phyloP scores from a whole-genome alignment of 1,140 invertebrate species.

The Scylla paramamosain region DNA sequence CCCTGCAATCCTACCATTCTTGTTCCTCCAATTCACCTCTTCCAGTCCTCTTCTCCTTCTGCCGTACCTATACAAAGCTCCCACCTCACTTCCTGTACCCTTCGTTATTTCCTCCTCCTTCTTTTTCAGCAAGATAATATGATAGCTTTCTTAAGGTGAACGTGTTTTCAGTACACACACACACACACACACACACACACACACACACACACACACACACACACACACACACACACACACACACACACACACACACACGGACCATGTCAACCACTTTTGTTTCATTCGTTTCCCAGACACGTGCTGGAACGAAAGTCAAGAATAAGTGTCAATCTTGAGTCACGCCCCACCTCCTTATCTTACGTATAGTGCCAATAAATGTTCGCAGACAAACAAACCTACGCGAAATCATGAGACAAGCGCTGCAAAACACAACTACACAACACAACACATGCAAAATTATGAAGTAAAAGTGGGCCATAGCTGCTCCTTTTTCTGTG shows the following conservation, averaged over 20 bases:
- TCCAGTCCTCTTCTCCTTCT: not conserved
- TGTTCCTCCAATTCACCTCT: not conserved
- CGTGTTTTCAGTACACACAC: not conserved
- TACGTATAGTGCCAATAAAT: not conserved
- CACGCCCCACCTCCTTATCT: not conserved
- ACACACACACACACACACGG: not conserved
- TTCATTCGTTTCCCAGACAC: not conserved
- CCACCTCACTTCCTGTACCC: not conserved
- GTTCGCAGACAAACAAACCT: not conserved
- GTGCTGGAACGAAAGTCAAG: not conserved
- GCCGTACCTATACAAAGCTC: not conserved
- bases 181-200: constrained; percentile 18
- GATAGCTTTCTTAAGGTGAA: constrained; percentile 1
- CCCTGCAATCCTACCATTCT: not conserved
- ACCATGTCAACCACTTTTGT: not conserved
- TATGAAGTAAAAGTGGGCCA: not conserved
- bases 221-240: constrained; percentile 28
- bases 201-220: not conserved
- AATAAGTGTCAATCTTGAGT: not conserved
- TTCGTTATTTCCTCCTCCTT: not conserved
- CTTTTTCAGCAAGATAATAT: not conserved
- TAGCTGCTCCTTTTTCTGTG: not conserved
- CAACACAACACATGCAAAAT: not conserved
- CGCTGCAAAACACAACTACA: not conserved
- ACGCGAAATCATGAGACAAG: not conserved